Conservation (phyloP, 2,888 invertebrate species). For the Zygothrica quintamaculata region DNA sequence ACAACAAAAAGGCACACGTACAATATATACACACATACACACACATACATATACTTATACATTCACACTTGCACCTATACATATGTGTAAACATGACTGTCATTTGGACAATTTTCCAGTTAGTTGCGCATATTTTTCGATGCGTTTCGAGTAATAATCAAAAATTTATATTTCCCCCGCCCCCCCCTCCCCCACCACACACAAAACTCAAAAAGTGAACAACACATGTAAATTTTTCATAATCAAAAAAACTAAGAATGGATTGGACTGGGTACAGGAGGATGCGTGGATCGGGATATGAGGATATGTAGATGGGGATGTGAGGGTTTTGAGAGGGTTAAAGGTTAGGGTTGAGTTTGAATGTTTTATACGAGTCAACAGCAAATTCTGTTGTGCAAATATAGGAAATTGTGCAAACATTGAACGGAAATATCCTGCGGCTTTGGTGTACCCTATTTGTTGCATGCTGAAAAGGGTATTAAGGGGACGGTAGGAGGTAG, state of each 20-base stretch:
- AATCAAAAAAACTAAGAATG: conserved; percentile 8
- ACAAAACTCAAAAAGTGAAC: conserved; percentile 33
- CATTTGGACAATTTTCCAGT: conserved; percentile 65
- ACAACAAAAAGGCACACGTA: conserved; percentile 13
- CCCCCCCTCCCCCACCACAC: too few species aligned
- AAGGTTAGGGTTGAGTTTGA: neutral
- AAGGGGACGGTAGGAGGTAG: neutral
- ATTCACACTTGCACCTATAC: neutral
- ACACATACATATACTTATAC: neutral
- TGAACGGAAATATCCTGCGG: conserved; percentile 76
- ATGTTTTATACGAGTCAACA: conserved; percentile 27
- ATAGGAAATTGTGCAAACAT: conserved; percentile 73
- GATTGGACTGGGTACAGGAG: neutral
- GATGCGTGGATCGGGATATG: neutral
- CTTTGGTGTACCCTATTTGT: conserved; percentile 44
- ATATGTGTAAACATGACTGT: conserved; percentile 19
- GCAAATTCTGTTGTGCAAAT: conserved; percentile 63
- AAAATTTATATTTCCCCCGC: conserved; percentile 23
- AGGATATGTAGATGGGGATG: neutral
- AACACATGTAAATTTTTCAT: conserved; percentile 47
- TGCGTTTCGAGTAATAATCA: conserved; percentile 56
- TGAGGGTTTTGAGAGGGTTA: neutral
- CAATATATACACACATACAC: conserved; percentile 17
- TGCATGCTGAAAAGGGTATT: conserved; percentile 26
- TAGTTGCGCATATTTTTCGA: conserved; percentile 51